Evolutionary conservation across 2,113 vertebrate genomes (phyloP), one percentile per base, ranked within the genome.

Genomic region (Empidonax alnorum): DNA sequence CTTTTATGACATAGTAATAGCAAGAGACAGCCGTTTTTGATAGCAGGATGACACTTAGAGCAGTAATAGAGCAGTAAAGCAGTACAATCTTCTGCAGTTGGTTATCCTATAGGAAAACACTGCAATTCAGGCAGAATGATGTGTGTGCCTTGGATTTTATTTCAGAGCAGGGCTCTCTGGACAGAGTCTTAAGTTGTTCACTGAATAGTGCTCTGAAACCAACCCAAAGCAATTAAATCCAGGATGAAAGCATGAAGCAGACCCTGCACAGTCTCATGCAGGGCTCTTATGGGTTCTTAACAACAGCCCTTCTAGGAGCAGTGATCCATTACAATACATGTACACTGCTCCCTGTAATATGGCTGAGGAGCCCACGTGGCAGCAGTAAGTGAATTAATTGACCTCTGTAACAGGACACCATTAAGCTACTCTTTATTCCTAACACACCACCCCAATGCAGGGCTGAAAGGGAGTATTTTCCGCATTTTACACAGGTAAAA

Each of bases 281-380:
- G 73, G n/a, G 74, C 49, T 87, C 80, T 21, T 44, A 75, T 7
- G 63, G 58, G 67, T 37, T 44, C 44, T 1, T 3, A 82, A 78
- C 5, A 56, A 27, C 55, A 22, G 65, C 37, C 72, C 35, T 80
- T 67, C 75, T 56, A 83, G 19, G 14, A 83, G 75, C 90, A 90
- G 69, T 41, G 85, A 93, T 72, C 79, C 90, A 78, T 85, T 41
- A 77, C 94, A 46, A 75, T 47, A 52, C 56, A 20, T 3, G 2
- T 1, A 14, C 2, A 1, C 67, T 14, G 67, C 39, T 83, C 79
- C 53, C 59, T 4, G 6, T 7, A 66, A 61, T 4, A 2, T 0
- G n/a, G 78, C 58, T 83, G 84, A 42, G 52, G 39, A 90, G 79
- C 50, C 72, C 84, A 80, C 53, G 16, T 49, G 81, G 89, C 90